Base-by-base conservation (phyloP, 2,113 vertebrate genomes). In the Percopsis transmontana region DNA sequence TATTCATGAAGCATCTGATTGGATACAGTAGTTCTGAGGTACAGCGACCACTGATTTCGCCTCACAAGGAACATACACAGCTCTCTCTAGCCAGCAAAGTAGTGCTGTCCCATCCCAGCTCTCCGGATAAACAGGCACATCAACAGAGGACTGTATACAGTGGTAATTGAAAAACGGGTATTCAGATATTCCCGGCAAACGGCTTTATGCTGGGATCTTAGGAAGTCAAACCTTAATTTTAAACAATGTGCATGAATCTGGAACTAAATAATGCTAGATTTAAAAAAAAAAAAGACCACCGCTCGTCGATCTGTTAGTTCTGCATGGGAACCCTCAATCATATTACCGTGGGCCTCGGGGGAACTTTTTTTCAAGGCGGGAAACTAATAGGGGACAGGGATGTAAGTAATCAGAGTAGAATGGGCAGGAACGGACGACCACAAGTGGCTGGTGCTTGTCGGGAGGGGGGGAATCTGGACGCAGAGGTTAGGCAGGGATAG, bases 401-500 rank as follows among this genome's bases (percentile, higher is more conserved):
- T 81, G 73, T 85, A 64, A 88, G 85, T 91, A 91, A 91, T 93
- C 83, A 90, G 87, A 93, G 81, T 75, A 90, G 80, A 85, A 86
- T 74, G 53, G 89, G 88, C 67, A 92, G 88, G 75, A 61, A 58
- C 47, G 54, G 77, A 90, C 50, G 81, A 90, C 84, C 88, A 92
- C 89, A 88, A 90, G 88, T 71, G 92, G 87, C 74, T 89, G 86
- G 76, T 86, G 82, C 85, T 87, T 74, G 85, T 90, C 65, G 62
- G 62, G 64, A 80, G 81, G 86, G 62, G 61, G 63, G 80, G 80
- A 90, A 90, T 87, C 72, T 84, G 86, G 86, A 86, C 44, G 44
- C 68, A 89, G 89, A 91, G 80, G 70, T 90, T 88, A 68, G 77
- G 74, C 83, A 85, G 92, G 84, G 82, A 84, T 90, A 86, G 76